Base-by-base conservation (phyloP, 2,888 invertebrate genomes). In the Mystacides longicornis region DNA sequence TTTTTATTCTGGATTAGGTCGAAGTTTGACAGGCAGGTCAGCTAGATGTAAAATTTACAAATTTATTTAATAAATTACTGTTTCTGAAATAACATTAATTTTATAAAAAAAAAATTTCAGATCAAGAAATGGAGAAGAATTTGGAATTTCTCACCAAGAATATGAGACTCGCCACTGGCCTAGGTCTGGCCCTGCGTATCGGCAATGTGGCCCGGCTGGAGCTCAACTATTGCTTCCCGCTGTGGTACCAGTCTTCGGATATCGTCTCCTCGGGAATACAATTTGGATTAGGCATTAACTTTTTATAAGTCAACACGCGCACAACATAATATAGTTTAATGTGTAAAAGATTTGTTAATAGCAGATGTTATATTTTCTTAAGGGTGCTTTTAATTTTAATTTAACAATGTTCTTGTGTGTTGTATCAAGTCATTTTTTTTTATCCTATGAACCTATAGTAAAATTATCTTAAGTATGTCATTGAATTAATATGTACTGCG, bases 191-290 rank as follows among this genome's bases (percentile, higher is more conserved):
- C 14, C 77, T 96, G 67, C 82, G 89, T 60, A 74, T 98, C 55
- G 93, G 86, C 62, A 81, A 89, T 62, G 77, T 86, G 60, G 95
- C 94, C n/a, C 81, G 96, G 55, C 79, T 98, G 53, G 98, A 99
- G 78, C 81, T 99, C 52, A 98, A 97, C 79, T 94, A 97, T 75
- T 89, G 91, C 70, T 73, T 89, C 66, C 97, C 97, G 43, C 65
- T 89, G 53, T 73, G 76, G 48, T 81, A 81, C 60, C 77, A 80
- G 62, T 71, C 76, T 57, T 83, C 79, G 14, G 93, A 94, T 72
- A 75, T 71, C 63, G 64, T 79, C 53, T 74, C 81, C 51, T 80
- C 81, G 60, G 90, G 90, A 45, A 79, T 93, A 64, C 92, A 93
- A 73, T 84, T 93, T 67, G 93, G 93, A 31, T 81, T 93, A 63